Conservation (phyloP, 2,113 vertebrate genomes). For the Neodon shergylaensis region DNA sequence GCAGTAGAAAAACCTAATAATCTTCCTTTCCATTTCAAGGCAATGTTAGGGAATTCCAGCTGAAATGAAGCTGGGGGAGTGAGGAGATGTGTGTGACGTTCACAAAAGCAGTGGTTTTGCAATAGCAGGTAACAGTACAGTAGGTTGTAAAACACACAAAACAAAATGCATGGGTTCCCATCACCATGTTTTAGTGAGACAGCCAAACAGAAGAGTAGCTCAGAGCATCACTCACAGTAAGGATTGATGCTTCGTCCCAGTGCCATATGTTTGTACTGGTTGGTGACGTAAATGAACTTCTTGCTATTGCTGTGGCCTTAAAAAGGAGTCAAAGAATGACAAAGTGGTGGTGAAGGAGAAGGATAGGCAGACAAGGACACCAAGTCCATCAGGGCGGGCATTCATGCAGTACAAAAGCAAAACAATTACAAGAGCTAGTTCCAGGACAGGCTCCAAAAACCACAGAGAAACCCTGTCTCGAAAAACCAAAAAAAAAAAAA, state of each 20-base stretch:
- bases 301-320: neutral
- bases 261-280: too few species aligned
- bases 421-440: too few species aligned
- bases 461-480: too few species aligned
- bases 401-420: neutral
- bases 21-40: neutral
- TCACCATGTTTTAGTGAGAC: neutral
- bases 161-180: too few species aligned
- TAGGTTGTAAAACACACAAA: neutral
- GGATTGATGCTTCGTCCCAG: too few species aligned
- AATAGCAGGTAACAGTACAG: neutral
- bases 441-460: too few species aligned
- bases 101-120: neutral
- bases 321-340: neutral
- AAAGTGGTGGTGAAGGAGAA: neutral
- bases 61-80: neutral
- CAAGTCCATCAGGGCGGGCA: neutral
- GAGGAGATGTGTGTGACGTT: too few species aligned
- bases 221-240: neutral
- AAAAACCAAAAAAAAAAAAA: too few species aligned
- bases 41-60: neutral
- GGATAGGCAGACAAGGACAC: too few species aligned
- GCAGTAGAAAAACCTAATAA: neutral
- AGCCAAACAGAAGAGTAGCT: neutral
- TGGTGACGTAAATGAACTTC: neutral